These are phyloP conservation scores for Hucho hucho DNA, from an alignment of 2,113 vertebrate genomes.

Conservation along the genomic window DNA sequence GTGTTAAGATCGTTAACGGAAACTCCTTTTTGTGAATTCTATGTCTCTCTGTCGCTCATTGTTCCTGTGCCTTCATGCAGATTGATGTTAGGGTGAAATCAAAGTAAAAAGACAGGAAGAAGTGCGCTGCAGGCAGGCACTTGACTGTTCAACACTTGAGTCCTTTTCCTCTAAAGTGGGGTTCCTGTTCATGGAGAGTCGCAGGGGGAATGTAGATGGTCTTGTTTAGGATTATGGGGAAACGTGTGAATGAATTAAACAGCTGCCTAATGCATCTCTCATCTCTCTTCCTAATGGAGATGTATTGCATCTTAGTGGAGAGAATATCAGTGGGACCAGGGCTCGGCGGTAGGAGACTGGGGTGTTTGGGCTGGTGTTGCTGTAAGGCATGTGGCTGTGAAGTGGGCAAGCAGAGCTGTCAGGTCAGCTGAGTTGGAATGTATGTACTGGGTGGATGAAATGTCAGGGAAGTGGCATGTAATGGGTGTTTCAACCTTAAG, in stretches of 20 bases:
- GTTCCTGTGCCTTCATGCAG: neutral
- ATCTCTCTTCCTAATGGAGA: slow-evolving; percentile 27
- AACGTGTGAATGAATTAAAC: slow-evolving; percentile 50
- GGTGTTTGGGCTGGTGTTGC: neutral
- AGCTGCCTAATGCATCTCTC: slow-evolving; percentile 31
- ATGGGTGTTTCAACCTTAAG: neutral
- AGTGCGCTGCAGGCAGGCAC: slow-evolving; percentile 21
- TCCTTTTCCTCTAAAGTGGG: slow-evolving; percentile 37
- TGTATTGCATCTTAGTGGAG: slow-evolving; percentile 8
- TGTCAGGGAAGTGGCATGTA: neutral
- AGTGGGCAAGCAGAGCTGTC: neutral
- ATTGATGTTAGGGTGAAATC: slow-evolving; percentile 6
- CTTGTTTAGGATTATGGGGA: slow-evolving; percentile 51
- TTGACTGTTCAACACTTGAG: slow-evolving; percentile 32
- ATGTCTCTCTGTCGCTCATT: neutral
- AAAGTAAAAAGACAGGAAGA: slow-evolving; percentile 9
- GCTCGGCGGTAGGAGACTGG: neutral
- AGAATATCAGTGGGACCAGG: neutral
- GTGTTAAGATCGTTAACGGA: neutral
- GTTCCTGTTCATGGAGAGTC: slow-evolving; percentile 43
- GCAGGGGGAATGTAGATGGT: slow-evolving; percentile 38
- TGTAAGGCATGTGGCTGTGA: neutral
- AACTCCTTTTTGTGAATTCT: neutral
- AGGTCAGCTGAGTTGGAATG: neutral
- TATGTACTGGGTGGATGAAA: neutral